Conservation (phyloP, 1,140 invertebrate genomes). For the Drosophila oshimai region DNA sequence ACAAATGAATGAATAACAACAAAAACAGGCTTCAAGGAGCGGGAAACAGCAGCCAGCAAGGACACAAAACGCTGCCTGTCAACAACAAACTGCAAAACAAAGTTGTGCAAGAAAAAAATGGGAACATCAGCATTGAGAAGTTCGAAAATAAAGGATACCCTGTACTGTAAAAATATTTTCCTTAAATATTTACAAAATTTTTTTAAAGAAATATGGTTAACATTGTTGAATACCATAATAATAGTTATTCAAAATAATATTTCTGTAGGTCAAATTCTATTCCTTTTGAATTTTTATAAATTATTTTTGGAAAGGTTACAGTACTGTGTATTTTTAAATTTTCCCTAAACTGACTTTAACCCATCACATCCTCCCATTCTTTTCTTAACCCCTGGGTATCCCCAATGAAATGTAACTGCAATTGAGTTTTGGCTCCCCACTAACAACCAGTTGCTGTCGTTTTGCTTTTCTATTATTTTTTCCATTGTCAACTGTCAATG, state of each 20-base stretch:
- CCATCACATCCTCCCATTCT: background rate
- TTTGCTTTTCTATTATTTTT: slow-evolving; percentile 49
- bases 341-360: background rate
- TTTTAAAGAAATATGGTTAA: too few relatives aligned
- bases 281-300: too few relatives aligned
- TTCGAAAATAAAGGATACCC: background rate
- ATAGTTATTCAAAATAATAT: too few relatives aligned
- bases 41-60: slow-evolving; percentile 5
- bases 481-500: slow-evolving; percentile 78
- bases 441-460: slow-evolving; percentile 40
- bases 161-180: background rate
- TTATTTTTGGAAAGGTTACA: too few relatives aligned
- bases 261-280: too few relatives aligned
- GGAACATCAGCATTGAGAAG: background rate
- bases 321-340: background rate
- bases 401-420: slow-evolving; percentile 73
- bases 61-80: slow-evolving; percentile 52
- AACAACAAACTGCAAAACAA: slow-evolving; percentile 60
- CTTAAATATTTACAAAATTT: too few relatives aligned
- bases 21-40: slow-evolving; percentile 21
- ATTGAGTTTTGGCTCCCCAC: slow-evolving; percentile 60
- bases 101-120: slow-evolving; percentile 20
- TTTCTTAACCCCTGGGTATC: slow-evolving; percentile 3
- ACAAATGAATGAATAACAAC: slow-evolving; percentile 74
- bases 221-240: too few relatives aligned